Evolutionary conservation across 1,140 invertebrate genomes (phyloP).

Genomic region (Drosophila cardini): DNA sequence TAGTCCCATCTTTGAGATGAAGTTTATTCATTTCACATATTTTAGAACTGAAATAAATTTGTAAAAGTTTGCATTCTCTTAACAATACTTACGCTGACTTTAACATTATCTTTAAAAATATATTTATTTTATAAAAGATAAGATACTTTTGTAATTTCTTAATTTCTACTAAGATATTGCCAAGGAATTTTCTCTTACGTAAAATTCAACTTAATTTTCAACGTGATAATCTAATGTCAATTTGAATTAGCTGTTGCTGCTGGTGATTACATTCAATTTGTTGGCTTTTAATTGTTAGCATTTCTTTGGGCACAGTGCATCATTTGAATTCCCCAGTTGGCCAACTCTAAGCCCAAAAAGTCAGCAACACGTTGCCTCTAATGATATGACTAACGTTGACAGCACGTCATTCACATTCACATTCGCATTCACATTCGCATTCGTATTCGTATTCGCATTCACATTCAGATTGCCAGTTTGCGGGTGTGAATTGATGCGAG

Average conservation of each 20-base stretch:
- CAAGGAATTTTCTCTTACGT: too few relatives aligned
- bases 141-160: too few relatives aligned
- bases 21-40: too few relatives aligned
- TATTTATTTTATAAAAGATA: too few relatives aligned
- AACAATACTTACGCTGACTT: too few relatives aligned
- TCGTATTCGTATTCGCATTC: constrained; percentile 55
- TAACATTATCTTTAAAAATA: too few relatives aligned
- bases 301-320: constrained; percentile 51
- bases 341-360: constrained; percentile 64
- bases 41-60: too few relatives aligned
- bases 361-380: constrained; percentile 82
- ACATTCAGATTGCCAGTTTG: constrained; percentile 50
- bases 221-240: not conserved
- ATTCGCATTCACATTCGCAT: constrained; percentile 60
- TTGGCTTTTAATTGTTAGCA: constrained; percentile 1
- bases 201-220: too few relatives aligned
- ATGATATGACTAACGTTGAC: constrained; percentile 82
- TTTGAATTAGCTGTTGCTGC: constrained; percentile 6
- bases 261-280: constrained; percentile 20
- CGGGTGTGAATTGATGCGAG: constrained; percentile 18
- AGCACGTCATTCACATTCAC: constrained; percentile 62
- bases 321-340: constrained; percentile 68
- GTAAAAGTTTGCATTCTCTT: too few relatives aligned
- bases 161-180: too few relatives aligned
- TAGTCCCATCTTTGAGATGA: too few relatives aligned